A percentile compares a stretch with the other conserved stretches of the same genome.
These are phyloP conservation scores for Eupristina koningsbergeri DNA, from an alignment of 1,140 invertebrate genomes.

Conservation along the genomic window DNA sequence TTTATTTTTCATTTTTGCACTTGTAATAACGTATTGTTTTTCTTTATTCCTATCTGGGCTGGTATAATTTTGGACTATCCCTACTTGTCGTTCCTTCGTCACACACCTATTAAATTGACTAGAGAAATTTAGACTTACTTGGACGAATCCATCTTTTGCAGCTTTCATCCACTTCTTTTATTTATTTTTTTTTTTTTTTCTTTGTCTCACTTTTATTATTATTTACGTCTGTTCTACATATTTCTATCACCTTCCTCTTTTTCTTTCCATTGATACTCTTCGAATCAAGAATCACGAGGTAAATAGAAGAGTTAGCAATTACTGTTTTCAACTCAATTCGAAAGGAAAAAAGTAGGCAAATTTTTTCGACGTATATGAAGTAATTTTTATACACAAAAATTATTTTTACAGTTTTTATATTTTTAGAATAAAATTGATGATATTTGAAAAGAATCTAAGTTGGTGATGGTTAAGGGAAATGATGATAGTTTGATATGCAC, in stretches of 20 bases:
- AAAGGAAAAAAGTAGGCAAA: background rate
- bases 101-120: background rate
- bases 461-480: background rate
- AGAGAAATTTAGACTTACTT: conserved; percentile 30
- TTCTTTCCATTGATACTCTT: conserved; percentile 10
- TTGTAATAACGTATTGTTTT: background rate
- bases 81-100: background rate
- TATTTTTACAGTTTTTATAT: background rate
- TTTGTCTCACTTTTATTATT: background rate
- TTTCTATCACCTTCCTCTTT: background rate
- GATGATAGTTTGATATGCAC: background rate
- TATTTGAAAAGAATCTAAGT: background rate
- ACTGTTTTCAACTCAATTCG: background rate
- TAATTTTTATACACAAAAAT: background rate
- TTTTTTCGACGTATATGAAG: background rate
- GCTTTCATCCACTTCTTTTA: background rate
- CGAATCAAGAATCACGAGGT: background rate
- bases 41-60: background rate
- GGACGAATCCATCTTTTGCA: conserved; percentile 52
- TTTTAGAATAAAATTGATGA: background rate
- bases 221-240: background rate
- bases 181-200: background rate
- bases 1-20: background rate
- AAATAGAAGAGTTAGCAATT: conserved; percentile 14
- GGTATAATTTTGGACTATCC: no score